These are phyloP conservation scores for Pogona vitticeps DNA, from an alignment of 2,113 vertebrate species.

Conservation along the genomic window DNA sequence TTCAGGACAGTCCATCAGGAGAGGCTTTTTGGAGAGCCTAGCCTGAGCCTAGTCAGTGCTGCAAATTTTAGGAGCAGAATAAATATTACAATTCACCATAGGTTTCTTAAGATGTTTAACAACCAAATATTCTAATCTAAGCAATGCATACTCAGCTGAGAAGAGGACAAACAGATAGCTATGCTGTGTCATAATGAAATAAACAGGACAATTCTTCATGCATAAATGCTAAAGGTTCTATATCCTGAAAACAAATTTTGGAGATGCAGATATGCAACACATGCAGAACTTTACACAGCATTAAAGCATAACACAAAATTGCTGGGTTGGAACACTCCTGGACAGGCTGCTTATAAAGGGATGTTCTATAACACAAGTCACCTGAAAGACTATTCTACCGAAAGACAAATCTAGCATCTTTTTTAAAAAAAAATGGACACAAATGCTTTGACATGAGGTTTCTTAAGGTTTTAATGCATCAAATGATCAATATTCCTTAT, in stretches of 20 bases:
- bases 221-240: not conserved
- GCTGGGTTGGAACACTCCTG: not conserved
- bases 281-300: not conserved
- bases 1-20: not conserved
- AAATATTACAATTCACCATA: not conserved
- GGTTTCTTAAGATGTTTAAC: not conserved
- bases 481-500: not conserved
- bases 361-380: not conserved
- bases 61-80: too few relatives aligned
- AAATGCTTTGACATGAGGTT: not conserved
- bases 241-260: not conserved
- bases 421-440: not conserved
- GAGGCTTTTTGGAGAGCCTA: too few relatives aligned
- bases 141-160: not conserved
- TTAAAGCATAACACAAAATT: not conserved
- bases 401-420: not conserved
- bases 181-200: not conserved
- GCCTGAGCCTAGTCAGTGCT: too few relatives aligned
- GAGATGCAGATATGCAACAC: not conserved
- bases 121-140: not conserved
- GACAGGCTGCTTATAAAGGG: not conserved
- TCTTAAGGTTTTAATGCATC: not conserved
- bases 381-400: not conserved
- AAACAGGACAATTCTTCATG: not conserved
- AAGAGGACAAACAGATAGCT: not conserved